Evolutionary conservation across 2,888 invertebrate genomes (phyloP).

Genomic region (Nomada fabriciana): DNA sequence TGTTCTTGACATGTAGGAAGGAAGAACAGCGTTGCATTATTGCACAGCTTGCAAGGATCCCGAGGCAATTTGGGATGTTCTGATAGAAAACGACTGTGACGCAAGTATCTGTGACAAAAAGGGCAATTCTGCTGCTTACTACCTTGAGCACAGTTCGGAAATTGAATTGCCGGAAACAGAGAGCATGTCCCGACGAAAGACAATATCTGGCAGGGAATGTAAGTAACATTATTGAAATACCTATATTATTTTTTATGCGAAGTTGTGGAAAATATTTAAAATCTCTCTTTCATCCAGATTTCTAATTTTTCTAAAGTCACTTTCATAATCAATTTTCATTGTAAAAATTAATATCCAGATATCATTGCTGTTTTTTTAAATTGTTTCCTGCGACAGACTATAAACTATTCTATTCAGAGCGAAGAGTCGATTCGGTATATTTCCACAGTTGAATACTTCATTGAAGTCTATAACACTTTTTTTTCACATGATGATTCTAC

Average conservation of each 20-base stretch:
- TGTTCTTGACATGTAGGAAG: conserved; percentile 85
- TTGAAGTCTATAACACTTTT: no score
- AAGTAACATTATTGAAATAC: conserved; percentile 62
- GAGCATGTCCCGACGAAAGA: conserved; percentile 74
- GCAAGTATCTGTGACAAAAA: conserved; percentile 86
- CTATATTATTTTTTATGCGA: neutral
- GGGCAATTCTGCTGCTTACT: conserved; percentile 86
- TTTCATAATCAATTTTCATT: no score
- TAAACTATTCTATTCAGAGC: no score
- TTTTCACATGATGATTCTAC: no score
- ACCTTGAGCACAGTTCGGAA: conserved; percentile 86
- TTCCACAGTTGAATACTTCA: no score
- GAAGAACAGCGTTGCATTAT: conserved; percentile 89
- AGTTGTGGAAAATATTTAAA: neutral
- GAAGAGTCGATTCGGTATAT: no score
- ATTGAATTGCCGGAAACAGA: conserved; percentile 85
- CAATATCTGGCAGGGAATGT: conserved; percentile 77
- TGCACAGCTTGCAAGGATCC: conserved; percentile 87
- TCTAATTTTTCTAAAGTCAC: neutral
- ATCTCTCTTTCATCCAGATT: neutral
- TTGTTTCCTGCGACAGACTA: no score
- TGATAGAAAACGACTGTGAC: conserved; percentile 88
- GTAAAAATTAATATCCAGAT: no score
- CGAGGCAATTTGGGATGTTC: conserved; percentile 86
- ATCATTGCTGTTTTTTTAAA: no score